Base-by-base conservation (phyloP, 2,113 vertebrate genomes). In the Chionomys nivalis region DNA sequence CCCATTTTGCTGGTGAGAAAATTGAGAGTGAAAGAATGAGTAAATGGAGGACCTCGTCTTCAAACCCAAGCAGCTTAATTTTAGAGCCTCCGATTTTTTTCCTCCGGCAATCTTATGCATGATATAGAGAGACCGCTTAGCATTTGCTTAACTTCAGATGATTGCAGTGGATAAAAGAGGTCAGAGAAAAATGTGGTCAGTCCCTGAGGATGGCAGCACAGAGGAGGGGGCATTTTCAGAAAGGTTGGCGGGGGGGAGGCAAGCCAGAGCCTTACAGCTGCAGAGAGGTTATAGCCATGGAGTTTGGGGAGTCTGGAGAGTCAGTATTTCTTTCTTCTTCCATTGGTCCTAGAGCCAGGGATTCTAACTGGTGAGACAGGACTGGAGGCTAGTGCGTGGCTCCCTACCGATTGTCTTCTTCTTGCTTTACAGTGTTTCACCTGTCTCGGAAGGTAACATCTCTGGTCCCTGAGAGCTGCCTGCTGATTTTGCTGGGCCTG, bases 401-500 rank as follows among this genome's bases (percentile, higher is more conserved):
- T 58, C 93, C 85, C 94, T 42, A 87, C 28, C 26, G 19, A 58
- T 21, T 90, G n/a, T 68, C 24, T 31, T 31, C 55, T 87, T 94
- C 92, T 97, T 98, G 77, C 87, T 12, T 98, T 98, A 68, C 96
- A 99, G 99, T 99, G 97, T 99, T 99, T 98, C 99, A 99, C 97
- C 98, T 99, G 95, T 99, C 99, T 7, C 99, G 99, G 98, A 99
- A 99, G 33, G 99, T 99, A 98, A 99, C 99, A 0, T 99, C 99
- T 0, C 97, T 99, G 0, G 99, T 99, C 4, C 99, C 99, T 0
- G 99, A 99, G 98, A 99, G 99, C 99, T 99, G 99, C 98, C 98
- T 99, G 98, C 99, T 99, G 96, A 99, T 99, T 98, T 98, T 99
- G 70, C 97, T 99, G 96, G 99, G 99, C 5, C 98, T 99, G 98